Percentiles rank a stretch among this genome's conserved stretches.
These are phyloP conservation scores for Branchellion lobata DNA, from an alignment of 2,888 invertebrate species.

Conservation along the genomic window DNA sequence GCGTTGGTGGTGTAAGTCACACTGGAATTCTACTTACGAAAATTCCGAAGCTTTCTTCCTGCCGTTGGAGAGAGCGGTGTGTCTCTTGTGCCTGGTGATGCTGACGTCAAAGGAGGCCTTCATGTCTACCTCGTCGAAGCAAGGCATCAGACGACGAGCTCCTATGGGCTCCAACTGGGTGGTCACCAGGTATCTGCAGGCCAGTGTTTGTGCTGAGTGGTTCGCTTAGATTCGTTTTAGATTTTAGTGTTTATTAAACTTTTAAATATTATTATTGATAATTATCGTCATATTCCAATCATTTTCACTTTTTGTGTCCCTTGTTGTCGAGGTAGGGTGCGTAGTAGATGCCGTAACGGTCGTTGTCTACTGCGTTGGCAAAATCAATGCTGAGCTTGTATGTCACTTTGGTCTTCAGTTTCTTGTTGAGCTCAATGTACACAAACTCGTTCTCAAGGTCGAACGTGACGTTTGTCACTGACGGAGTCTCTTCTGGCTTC, in stretches of 20 bases:
- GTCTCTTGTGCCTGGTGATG: not conserved
- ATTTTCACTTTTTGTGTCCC: not conserved
- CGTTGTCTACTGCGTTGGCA: not conserved
- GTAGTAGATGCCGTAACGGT: slow-evolving; percentile 10
- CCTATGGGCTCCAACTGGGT: slow-evolving; percentile 45
- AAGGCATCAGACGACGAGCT: slow-evolving; percentile 44
- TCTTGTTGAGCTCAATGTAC: not conserved
- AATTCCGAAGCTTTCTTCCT: not conserved
- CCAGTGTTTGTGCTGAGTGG: too few relatives aligned
- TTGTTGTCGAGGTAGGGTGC: slow-evolving; percentile 19
- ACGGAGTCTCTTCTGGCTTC: too few relatives aligned
- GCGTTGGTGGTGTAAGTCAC: too few relatives aligned
- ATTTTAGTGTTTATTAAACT: too few relatives aligned
- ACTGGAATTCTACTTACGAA: too few relatives aligned
- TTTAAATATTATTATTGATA: too few relatives aligned
- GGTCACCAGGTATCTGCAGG: slow-evolving; percentile 45
- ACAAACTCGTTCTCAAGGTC: slow-evolving; percentile 8
- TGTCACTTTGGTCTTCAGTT: not conserved
- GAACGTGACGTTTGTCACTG: not conserved
- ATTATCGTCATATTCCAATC: too few relatives aligned
- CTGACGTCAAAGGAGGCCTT: slow-evolving; percentile 48
- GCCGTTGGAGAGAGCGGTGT: slow-evolving; percentile 16
- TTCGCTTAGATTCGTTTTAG: too few relatives aligned
- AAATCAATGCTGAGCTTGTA: slow-evolving; percentile 28
- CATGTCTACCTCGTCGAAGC: slow-evolving; percentile 48